Base-by-base conservation (phyloP, 2,113 vertebrate species). In the Pteronura brasiliensis region DNA sequence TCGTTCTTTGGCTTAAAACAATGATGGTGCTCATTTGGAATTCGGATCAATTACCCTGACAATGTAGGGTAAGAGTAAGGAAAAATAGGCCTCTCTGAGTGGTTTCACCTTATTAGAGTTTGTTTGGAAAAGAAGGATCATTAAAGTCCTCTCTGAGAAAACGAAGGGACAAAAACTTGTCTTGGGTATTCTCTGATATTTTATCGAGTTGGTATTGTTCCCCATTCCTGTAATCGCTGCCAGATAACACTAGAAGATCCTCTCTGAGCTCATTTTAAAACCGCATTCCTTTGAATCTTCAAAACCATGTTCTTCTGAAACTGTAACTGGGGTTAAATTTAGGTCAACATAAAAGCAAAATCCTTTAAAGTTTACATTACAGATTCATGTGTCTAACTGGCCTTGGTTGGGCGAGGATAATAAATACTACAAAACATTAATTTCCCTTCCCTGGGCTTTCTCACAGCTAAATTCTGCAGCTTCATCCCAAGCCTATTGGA, bases 281-380 rank as follows among this genome's bases (percentile, higher is more conserved):
- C 77, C 81, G 47, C 11, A 90, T 59, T 86, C 8, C 72, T 96
- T 95, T 47, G 90, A 95, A 74, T 13, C 2, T 90, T 97, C 61
- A 90, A 95, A 98, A 97, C 34, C 96, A 88, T 59, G 90, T 76
- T 94, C 3, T 92, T 96, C 47, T 97, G 81, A 96, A 69, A 97
- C 87, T 52, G 88, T 90, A 97, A 92, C 92, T 23, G 36, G 36
- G 55, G 57, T 97, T 98, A 98, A 97, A 98, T 94, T 97, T 96
- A 97, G n/a, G 55, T 93, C 9, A 0, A 86, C 83, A 96, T 36
- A 96, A 88, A 92, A 57, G 93, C 79, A 98, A 98, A 93, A 17
- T 20, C 88, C 85, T 95, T 96, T 97, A 98, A 98, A 44, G 82
- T 57, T 94, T 90, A 13, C 49, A 96, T 98, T 97, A 98, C 98